phyloP scores from a whole-genome alignment of 1,140 invertebrate species.

The Capitella teleta region DNA sequence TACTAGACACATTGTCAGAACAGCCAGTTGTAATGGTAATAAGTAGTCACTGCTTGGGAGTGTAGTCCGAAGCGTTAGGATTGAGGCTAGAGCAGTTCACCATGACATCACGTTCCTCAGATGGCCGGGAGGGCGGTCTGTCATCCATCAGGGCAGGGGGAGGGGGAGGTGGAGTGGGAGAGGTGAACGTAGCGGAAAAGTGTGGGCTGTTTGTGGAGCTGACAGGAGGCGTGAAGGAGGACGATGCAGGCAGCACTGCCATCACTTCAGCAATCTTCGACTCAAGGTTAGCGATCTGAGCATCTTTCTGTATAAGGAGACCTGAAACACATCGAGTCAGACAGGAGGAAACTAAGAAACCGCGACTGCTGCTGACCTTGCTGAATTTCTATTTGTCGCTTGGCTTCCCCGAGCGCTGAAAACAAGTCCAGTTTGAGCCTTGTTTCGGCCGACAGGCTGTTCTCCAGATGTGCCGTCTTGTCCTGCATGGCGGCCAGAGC shows the following conservation, averaged over 20 bases:
- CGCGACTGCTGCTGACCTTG: conserved; percentile 57
- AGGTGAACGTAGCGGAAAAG: conserved; percentile 9
- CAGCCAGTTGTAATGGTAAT: too few species aligned
- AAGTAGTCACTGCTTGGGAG: too few species aligned
- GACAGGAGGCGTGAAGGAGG: background rate
- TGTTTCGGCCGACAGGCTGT: conserved; percentile 86
- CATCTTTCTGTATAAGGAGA: conserved; percentile 64
- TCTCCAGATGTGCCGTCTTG: conserved; percentile 77
- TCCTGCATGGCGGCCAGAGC: conserved; percentile 73
- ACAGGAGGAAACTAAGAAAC: background rate
- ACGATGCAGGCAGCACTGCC: conserved; percentile 62
- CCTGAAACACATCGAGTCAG: conserved; percentile 43
- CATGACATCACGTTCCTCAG: background rate
- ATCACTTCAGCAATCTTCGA: conserved; percentile 69
- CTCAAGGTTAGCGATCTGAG: conserved; percentile 78
- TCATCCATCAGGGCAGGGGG: background rate
- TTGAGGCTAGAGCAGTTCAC: conserved; percentile 6
- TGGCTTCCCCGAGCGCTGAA: conserved; percentile 86
- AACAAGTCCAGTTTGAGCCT: conserved; percentile 91
- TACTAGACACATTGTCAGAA: too few species aligned
- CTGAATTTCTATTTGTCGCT: conserved; percentile 80
- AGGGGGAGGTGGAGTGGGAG: background rate
- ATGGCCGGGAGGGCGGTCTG: background rate
- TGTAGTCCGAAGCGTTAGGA: conserved; percentile 11
- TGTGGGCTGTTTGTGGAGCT: background rate